These are phyloP conservation scores for Ifrita kowaldi DNA, from an alignment of 2,113 vertebrate species.

Conservation along the genomic window DNA sequence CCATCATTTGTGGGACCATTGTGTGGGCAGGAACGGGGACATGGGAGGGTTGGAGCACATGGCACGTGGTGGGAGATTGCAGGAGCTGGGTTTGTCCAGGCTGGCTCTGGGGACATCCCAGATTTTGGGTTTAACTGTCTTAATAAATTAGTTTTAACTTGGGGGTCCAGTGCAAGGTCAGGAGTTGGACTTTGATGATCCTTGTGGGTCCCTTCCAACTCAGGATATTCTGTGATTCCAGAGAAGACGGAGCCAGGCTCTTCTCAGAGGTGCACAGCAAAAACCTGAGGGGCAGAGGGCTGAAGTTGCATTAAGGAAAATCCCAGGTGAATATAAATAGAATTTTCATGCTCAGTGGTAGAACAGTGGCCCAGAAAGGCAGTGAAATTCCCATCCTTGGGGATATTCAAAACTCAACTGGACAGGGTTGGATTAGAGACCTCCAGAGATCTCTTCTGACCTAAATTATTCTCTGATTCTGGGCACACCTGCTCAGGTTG, in stretches of 20 bases:
- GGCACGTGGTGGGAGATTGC: rapidly evolving
- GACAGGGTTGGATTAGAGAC: neutral
- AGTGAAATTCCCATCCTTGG: neutral
- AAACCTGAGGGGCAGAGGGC: neutral
- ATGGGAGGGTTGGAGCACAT: neutral
- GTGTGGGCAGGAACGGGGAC: neutral
- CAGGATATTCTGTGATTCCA: neutral
- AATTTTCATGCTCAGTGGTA: neutral
- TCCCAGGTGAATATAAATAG: neutral
- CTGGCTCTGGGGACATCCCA: neutral
- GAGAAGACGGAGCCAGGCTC: neutral
- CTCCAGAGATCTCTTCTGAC: neutral
- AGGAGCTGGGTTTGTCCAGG: neutral
- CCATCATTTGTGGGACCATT: neutral
- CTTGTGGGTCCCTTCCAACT: neutral
- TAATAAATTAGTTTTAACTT: neutral
- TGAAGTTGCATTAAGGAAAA: neutral
- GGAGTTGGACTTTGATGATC: neutral
- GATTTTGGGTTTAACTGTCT: neutral
- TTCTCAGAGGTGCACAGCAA: neutral
- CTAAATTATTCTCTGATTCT: neutral
- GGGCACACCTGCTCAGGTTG: neutral
- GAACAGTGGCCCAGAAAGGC: neutral
- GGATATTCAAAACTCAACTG: neutral
- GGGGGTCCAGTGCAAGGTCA: neutral